Percentiles rank a stretch among this genome's conserved stretches.
phyloP scores from a whole-genome alignment of 2,888 invertebrate species.

The Macrosiphum euphorbiae region DNA sequence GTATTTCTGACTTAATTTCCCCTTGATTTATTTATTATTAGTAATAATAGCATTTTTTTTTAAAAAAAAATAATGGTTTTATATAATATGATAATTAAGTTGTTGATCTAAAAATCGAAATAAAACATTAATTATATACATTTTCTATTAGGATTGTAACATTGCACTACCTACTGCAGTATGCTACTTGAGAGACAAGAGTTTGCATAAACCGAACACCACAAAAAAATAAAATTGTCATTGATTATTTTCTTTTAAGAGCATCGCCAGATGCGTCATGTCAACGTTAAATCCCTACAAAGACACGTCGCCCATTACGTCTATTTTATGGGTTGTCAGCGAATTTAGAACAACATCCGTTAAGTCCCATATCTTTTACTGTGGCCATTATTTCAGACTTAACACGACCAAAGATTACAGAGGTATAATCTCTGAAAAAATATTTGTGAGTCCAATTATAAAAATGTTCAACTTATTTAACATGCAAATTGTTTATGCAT shows the following conservation, averaged over 20 bases:
- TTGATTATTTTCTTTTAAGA: conserved; percentile 57
- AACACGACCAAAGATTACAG: background rate
- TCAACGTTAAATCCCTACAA: conserved; percentile 49
- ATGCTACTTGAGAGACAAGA: background rate
- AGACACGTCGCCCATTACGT: conserved; percentile 45
- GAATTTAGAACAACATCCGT: conserved; percentile 60
- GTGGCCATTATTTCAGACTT: conserved; percentile 42
- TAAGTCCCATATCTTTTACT: conserved; percentile 12
- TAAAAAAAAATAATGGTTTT: background rate
- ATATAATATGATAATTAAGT: background rate
- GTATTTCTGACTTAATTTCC: background rate
- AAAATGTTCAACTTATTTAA: background rate
- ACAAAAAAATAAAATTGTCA: conserved; percentile 24
- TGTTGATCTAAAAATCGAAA: background rate
- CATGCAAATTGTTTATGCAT: too few relatives aligned
- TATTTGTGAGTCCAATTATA: background rate
- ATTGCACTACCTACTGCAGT: background rate
- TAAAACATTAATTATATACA: background rate
- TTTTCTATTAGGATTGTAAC: background rate
- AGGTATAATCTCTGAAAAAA: conserved; percentile 36
- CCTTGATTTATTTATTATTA: background rate
- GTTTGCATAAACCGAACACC: background rate
- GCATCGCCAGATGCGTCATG: conserved; percentile 53
- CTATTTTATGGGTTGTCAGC: conserved; percentile 50
- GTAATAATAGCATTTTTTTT: background rate